Base-by-base conservation (phyloP, 2,888 invertebrate species). In the Drosophila aldrichi region DNA sequence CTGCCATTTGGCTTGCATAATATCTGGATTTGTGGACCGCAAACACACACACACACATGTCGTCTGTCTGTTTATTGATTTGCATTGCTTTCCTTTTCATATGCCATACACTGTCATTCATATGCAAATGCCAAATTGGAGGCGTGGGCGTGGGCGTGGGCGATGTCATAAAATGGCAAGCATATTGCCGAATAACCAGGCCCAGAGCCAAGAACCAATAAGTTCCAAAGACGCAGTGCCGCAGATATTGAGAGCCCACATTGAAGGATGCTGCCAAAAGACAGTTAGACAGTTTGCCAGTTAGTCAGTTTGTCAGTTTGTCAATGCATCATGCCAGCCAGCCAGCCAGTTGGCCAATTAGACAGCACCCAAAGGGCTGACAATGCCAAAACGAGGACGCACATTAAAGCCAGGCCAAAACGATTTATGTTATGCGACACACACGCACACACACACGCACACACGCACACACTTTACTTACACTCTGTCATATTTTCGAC, bases 341-440 rank as follows among this genome's bases (percentile, higher is more conserved):
- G 18, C 32, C 20, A 49, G 69, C 48, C 87, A 67, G 84, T 84
- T 79, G 86, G 85, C 79, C 84, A 84, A 81, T 89, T 89, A 89
- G 82, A 85, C 68, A 68, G 85, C 66, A 70, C 74, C 77, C 90
- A 81, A 73, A 74, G 77, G 86, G 68, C 75, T 71, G 62, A 63
- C 74, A 70, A 68, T 77, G 62, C 76, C 78, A 86, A 86, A 80
- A 80, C 80, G 80, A 80, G 83, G 83, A 73, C 80, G 81, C 83
- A 82, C 80, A 81, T 81, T 81, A 82, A 73, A 82, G 73, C 73
- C 73, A 62, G 66, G 66, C 70, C 77, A 68, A 66, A 70, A 67
- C 67, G 79, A 79, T 74, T 82, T 82, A 82, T 82, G 70, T 72
- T 56, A 55, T 81, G 74, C 74, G 74, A 65, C 74, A 73, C 32